These are phyloP conservation scores for Coboldia fuscipes DNA, from an alignment of 1,140 invertebrate genomes.

Conservation along the genomic window DNA sequence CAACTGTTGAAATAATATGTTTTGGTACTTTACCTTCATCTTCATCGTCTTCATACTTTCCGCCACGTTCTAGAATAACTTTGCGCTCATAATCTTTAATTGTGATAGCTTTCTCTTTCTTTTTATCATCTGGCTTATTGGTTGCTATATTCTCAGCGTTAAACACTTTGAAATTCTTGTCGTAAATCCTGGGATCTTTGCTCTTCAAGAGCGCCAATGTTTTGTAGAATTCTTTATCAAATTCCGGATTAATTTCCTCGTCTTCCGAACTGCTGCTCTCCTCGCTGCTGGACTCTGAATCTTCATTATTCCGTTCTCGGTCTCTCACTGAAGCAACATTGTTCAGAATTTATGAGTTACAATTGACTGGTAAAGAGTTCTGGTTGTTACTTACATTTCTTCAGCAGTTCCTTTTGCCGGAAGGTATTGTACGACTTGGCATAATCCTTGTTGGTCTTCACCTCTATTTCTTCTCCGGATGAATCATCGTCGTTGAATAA, in stretches of 20 bases:
- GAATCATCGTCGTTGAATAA: slow-evolving; percentile 22
- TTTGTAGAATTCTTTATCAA: slow-evolving; percentile 73
- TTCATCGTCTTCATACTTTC: slow-evolving; percentile 29
- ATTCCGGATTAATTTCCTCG: slow-evolving; percentile 30
- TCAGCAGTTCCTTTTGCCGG: slow-evolving; percentile 63
- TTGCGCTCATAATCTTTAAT: slow-evolving; percentile 65
- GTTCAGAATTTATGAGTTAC: slow-evolving; percentile 6
- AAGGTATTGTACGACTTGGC: slow-evolving; percentile 61
- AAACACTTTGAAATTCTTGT: slow-evolving; percentile 56
- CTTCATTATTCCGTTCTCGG: slow-evolving; percentile 37
- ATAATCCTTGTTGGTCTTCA: slow-evolving; percentile 57
- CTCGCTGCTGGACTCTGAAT: slow-evolving; percentile 22
- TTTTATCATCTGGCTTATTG: slow-evolving; percentile 15
- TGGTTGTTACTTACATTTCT: slow-evolving; percentile 43
- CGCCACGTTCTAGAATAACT: slow-evolving; percentile 45
- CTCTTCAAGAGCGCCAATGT: slow-evolving; percentile 66
- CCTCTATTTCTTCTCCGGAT: slow-evolving; percentile 24
- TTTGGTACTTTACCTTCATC: too few relatives aligned
- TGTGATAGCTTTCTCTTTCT: slow-evolving; percentile 35
- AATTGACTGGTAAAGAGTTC: slow-evolving; percentile 3
- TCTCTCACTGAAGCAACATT: slow-evolving; percentile 37
- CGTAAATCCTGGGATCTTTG: slow-evolving; percentile 74
- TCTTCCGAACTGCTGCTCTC: slow-evolving; percentile 39
- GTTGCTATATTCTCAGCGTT: slow-evolving; percentile 18
- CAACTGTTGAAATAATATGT: background rate